Evolutionary conservation across 2,797 vertebrate genomes (phyloP).

Genomic region (Sciurus carolinensis): DNA sequence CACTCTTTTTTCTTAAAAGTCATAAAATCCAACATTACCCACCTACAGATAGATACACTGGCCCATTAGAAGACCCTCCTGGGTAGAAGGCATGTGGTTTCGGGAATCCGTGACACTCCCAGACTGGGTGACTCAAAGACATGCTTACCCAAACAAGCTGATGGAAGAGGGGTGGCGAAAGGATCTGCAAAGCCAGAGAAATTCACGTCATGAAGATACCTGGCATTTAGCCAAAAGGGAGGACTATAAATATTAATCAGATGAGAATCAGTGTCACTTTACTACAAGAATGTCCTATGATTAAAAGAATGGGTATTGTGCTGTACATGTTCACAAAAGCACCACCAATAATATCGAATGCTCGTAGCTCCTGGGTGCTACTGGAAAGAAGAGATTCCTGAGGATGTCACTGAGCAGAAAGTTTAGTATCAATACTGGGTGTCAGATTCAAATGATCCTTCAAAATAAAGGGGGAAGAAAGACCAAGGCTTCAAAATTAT

Average conservation of each 20-base stretch:
- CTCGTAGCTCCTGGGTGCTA: not conserved
- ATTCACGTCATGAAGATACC: constrained; percentile 69
- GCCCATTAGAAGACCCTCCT: not conserved
- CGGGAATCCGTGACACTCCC: not conserved
- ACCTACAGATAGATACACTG: not conserved
- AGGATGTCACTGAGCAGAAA: constrained; percentile 56
- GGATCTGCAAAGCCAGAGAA: not conserved
- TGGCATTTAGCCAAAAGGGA: constrained; percentile 74
- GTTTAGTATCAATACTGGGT: not conserved
- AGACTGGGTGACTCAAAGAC: not conserved
- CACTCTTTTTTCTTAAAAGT: constrained; percentile 39
- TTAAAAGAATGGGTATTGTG: constrained; percentile 77
- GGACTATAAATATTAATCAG: constrained; percentile 84
- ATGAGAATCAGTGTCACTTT: constrained; percentile 77
- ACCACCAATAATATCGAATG: not conserved
- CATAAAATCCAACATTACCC: not conserved
- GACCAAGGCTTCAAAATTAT: not conserved
- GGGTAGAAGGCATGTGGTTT: not conserved
- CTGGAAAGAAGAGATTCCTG: constrained; percentile 23
- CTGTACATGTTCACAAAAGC: constrained; percentile 56
- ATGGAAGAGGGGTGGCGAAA: constrained; percentile 21
- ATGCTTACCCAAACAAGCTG: not conserved
- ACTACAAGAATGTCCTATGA: constrained; percentile 77
- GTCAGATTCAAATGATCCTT: constrained; percentile 36
- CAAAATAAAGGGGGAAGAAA: constrained; percentile 27